Percentiles rank a stretch among this genome's conserved stretches.
phyloP scores from a whole-genome alignment of 1,140 invertebrate genomes.

The Trinorchestia longiramus region DNA sequence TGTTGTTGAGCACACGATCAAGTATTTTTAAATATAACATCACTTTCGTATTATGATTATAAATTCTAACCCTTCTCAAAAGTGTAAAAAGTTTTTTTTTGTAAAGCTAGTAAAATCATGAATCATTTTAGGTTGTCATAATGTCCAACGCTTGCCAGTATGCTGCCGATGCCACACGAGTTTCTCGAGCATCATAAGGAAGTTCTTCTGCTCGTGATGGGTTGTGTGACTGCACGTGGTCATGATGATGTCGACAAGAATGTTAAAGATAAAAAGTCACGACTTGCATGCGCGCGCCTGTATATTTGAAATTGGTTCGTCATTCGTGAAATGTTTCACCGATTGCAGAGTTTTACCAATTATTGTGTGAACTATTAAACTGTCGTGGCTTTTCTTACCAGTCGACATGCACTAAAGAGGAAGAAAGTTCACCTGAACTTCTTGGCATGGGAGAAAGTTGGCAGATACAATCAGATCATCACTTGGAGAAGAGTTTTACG shows the following conservation, averaged over 20 bases:
- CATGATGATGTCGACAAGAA: conserved; percentile 69
- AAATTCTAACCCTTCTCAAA: neutral
- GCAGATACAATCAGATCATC: neutral
- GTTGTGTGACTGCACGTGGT: neutral
- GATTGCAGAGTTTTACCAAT: neutral
- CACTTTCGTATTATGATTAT: neutral
- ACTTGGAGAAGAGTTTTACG: neutral
- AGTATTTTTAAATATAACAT: neutral
- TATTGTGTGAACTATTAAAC: neutral
- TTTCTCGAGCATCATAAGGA: neutral
- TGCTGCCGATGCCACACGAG: neutral
- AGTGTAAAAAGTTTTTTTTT: neutral
- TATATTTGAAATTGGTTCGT: conserved; percentile 29
- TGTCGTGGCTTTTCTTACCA: conserved; percentile 56
- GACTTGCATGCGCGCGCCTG: conserved; percentile 28
- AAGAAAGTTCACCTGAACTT: neutral
- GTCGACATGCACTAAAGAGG: neutral
- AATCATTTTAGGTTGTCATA: neutral
- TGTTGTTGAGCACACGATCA: neutral
- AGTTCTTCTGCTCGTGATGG: neutral
- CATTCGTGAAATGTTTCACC: conserved; percentile 1
- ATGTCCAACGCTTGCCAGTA: neutral
- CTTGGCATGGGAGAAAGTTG: neutral
- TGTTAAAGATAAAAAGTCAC: conserved; percentile 79
- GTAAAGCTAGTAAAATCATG: neutral